phyloP scores from a whole-genome alignment of 23 tunicate genomes.

The Diplosoma virens region DNA sequence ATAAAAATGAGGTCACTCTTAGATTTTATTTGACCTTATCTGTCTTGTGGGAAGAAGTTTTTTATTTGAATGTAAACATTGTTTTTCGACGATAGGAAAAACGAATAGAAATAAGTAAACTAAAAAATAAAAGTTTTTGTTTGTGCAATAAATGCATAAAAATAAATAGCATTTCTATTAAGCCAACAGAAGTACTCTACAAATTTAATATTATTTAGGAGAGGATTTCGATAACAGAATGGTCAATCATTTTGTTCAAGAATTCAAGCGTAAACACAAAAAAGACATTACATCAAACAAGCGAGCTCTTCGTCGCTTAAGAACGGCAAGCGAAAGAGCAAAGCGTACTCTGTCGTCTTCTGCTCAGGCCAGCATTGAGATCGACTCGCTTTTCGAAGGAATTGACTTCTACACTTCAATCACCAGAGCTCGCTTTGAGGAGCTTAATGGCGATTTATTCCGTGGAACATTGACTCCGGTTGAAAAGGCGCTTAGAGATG shows the following conservation, averaged over 20 bases:
- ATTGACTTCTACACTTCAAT: constrained; percentile 96
- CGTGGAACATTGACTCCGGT: constrained; percentile 95
- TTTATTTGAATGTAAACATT: no score
- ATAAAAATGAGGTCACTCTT: no score
- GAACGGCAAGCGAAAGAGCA: constrained; percentile 89
- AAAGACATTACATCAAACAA: constrained; percentile 65
- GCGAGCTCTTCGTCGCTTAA: constrained; percentile 58
- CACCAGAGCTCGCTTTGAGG: constrained; percentile 99
- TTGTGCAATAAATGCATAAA: no score
- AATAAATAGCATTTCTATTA: no score
- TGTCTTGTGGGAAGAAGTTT: no score
- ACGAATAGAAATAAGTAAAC: no score
- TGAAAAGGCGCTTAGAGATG: constrained; percentile 90
- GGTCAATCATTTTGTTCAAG: constrained; percentile 51
- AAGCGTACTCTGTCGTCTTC: constrained; percentile 87
- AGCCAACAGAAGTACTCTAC: no score
- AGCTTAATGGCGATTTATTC: constrained; percentile 82
- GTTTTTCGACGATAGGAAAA: no score
- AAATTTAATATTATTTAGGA: no score
- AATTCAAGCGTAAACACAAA: constrained; percentile 64
- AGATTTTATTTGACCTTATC: no score
- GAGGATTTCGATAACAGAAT: constrained; percentile 64
- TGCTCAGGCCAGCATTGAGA: constrained; percentile 78
- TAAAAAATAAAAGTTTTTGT: no score
- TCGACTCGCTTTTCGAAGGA: constrained; percentile 96